phyloP scores from a whole-genome alignment of 1,140 invertebrate species.

The Sminthurinus signatus region DNA sequence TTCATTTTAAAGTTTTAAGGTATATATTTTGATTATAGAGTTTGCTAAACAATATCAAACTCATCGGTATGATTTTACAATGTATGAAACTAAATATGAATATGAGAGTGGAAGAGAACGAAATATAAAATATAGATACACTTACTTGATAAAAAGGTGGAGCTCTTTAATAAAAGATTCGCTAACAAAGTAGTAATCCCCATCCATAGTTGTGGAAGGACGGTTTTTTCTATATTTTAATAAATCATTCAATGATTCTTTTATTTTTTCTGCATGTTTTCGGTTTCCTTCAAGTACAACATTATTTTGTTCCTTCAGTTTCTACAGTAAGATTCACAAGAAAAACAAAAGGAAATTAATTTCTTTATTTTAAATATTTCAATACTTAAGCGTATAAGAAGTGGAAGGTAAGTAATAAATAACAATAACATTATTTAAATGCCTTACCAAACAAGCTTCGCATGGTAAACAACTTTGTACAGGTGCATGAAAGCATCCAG shows the following conservation, averaged over 20 bases:
- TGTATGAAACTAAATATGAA: no score
- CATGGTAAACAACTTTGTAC: constrained; percentile 12
- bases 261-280: constrained; percentile 43
- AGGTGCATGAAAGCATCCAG: constrained; percentile 49
- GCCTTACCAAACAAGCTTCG: constrained; percentile 13
- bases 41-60: no score
- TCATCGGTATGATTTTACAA: no score
- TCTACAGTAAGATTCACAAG: constrained; percentile 12
- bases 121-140: no score
- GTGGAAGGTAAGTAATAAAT: not conserved
- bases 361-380: not conserved
- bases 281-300: constrained; percentile 26
- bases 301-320: constrained; percentile 17
- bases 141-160: constrained; percentile 43
- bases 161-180: constrained; percentile 19
- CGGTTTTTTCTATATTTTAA: constrained; percentile 44
- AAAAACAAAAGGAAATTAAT: constrained; percentile 6
- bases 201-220: constrained; percentile 37
- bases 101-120: no score
- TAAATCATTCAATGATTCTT: constrained; percentile 24
- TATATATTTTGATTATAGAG: no score
- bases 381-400: not conserved
- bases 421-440: not conserved
- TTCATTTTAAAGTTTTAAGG: no score
- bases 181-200: constrained; percentile 42